Base-by-base conservation (phyloP, 2,113 vertebrate species). In the Neotragus moschatus region DNA sequence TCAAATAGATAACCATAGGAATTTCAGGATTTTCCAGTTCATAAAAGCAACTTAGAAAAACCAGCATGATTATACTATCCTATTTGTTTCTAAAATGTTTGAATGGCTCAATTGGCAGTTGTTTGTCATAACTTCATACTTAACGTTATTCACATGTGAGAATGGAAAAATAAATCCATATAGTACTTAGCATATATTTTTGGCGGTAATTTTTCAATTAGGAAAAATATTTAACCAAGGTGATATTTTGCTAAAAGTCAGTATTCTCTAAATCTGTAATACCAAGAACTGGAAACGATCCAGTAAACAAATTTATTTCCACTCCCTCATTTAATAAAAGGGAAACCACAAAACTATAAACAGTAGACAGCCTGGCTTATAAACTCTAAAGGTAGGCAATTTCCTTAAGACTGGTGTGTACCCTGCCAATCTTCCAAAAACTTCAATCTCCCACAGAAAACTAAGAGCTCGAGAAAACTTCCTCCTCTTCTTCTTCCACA, bases 21-120 rank as follows among this genome's bases (percentile, higher is more conserved):
- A 94, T 95, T 94, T 91, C 56, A 97, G 92, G 82, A 56, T 84
- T 95, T 97, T 95, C 55, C 43, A 66, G 58, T 53, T 94, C 49
- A 80, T 82, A 81, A 75, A 55, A 61, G 47, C 2, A 58, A 39
- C 19, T 61, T 88, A 77, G 23, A 21, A 66, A 96, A 91, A 53
- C 8, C 7, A 17, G 33, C 88, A 84, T 45, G 84, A 75, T 60
- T 73, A 89, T 85, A 93, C 6, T 49, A 43, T 17, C 15, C 11
- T 84, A 6, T 47, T n/a, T 56, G 13, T 80, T 92, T 93, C 45
- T 28, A 84, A 39, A 92, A 30, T n/a, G 30, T 93, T 53, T 58
- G 45, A 93, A 86, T 66, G n/a, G 63, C 63, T 90, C 47, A 47
- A 58, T 56, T 36, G 79, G 51, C 49, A 63, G 39, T 33, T 47